Evolutionary conservation across 2,113 vertebrate species (phyloP).

Genomic region (Triplophysa rosa): DNA sequence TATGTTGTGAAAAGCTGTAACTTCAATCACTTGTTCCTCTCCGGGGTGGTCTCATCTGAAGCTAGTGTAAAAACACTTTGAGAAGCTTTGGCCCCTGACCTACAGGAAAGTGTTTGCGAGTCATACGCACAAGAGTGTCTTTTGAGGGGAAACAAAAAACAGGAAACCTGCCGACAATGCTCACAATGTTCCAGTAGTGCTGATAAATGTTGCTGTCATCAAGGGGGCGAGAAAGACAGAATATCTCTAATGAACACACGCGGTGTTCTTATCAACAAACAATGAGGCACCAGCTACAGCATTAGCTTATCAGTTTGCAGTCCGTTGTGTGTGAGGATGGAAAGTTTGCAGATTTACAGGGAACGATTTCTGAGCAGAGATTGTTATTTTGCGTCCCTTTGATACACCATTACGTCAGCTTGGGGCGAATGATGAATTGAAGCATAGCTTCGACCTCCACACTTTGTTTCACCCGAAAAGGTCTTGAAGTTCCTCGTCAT

Average conservation of each 20-base stretch:
- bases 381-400: constrained; percentile 30
- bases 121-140: constrained; percentile 40
- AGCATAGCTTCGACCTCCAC: constrained; percentile 41
- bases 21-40: constrained; percentile 31
- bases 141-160: constrained; percentile 40
- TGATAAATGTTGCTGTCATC: constrained; percentile 49
- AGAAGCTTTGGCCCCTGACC: constrained; percentile 50
- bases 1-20: constrained; percentile 38
- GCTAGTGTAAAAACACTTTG: constrained; percentile 42
- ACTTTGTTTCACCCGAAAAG: constrained; percentile 49
- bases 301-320: constrained; percentile 3
- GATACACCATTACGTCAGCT: background rate
- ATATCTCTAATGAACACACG: constrained; percentile 29
- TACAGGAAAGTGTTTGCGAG: constrained; percentile 43
- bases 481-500: constrained; percentile 38
- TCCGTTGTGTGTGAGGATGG: background rate
- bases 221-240: constrained; percentile 19
- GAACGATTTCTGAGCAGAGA: background rate
- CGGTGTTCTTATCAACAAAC: constrained; percentile 37
- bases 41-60: constrained; percentile 53
- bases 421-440: constrained; percentile 47
- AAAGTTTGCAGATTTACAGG: background rate
- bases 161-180: constrained; percentile 49
- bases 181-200: constrained; percentile 52
- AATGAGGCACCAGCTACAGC: background rate